Percentiles rank a stretch among this genome's conserved stretches.
Evolutionary conservation across 1,140 invertebrate genomes (phyloP).

Genomic region (Pygmarrhopalites habei): DNA sequence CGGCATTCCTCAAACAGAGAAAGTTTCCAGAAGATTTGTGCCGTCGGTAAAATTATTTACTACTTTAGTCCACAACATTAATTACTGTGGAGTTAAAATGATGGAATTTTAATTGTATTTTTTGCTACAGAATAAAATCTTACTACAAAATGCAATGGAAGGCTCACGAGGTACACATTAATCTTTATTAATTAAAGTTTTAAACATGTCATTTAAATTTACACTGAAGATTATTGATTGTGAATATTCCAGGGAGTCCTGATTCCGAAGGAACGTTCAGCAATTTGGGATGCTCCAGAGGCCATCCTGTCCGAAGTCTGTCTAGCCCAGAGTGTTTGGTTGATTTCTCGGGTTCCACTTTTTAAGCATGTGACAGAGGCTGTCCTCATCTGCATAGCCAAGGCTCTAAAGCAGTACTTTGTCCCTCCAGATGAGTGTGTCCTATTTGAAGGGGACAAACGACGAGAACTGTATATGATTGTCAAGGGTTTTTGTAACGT

Average conservation of each 20-base stretch:
- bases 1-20: constrained; percentile 25
- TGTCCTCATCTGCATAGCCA: constrained; percentile 12
- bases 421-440: constrained; percentile 33
- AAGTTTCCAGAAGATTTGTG: constrained; percentile 19
- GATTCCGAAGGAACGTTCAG: constrained; percentile 20
- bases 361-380: background rate
- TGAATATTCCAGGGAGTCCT: constrained; percentile 19
- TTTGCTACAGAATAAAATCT: constrained; percentile 9
- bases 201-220: too few species aligned
- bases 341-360: constrained; percentile 24
- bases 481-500: constrained; percentile 30
- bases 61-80: too few species aligned
- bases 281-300: constrained; percentile 34
- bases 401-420: constrained; percentile 30
- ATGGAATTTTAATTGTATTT: too few species aligned
- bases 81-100: too few species aligned
- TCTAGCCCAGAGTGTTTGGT: constrained; percentile 13
- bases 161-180: constrained; percentile 10
- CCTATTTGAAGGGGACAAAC: constrained; percentile 23
- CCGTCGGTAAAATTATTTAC: too few species aligned
- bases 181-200: background rate
- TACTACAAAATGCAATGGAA: constrained; percentile 35
- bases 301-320: constrained; percentile 13
- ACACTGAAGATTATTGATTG: background rate
- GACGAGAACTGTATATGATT: constrained; percentile 30